These are phyloP conservation scores for Caenorhabditis brenneri DNA, from an alignment of 1,140 invertebrate species.

Conservation along the genomic window DNA sequence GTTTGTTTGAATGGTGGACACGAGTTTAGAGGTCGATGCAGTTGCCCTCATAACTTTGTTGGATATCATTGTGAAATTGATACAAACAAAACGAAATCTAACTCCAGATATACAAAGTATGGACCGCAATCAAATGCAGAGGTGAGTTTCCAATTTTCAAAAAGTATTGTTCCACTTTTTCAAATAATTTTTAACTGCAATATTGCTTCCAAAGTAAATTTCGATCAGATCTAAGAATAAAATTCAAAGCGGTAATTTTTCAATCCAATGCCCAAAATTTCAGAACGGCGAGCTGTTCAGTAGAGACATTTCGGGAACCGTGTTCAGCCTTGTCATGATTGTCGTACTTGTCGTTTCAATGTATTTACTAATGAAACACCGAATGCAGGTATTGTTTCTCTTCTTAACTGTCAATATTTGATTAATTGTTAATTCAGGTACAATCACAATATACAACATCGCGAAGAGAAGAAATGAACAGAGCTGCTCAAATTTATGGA, in stretches of 20 bases:
- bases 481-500: slow-evolving; percentile 48
- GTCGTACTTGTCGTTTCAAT: slow-evolving; percentile 66
- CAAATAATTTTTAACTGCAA: too few species aligned
- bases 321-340: slow-evolving; percentile 70
- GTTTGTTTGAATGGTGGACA: slow-evolving; percentile 68
- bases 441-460: slow-evolving; percentile 55
- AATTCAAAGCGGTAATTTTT: background rate
- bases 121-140: background rate
- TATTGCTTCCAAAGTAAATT: too few species aligned
- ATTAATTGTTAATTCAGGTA: slow-evolving; percentile 20
- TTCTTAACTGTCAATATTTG: slow-evolving; percentile 12
- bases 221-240: too few species aligned
- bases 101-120: slow-evolving; percentile 21
- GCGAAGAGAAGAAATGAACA: slow-evolving; percentile 58
- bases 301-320: slow-evolving; percentile 68
- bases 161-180: too few species aligned
- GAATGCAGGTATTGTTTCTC: slow-evolving; percentile 64
- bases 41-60: slow-evolving; percentile 64
- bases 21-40: slow-evolving; percentile 61
- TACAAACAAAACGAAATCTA: slow-evolving; percentile 61
- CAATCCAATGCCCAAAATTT: background rate
- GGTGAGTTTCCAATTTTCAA: background rate
- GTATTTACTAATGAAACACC: slow-evolving; percentile 70
- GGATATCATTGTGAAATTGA: slow-evolving; percentile 70
- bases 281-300: slow-evolving; percentile 67